Percentiles rank a stretch among this genome's conserved stretches.
Evolutionary conservation across 1,140 invertebrate species (phyloP).

Genomic region (Ditylenchus dipsaci): DNA sequence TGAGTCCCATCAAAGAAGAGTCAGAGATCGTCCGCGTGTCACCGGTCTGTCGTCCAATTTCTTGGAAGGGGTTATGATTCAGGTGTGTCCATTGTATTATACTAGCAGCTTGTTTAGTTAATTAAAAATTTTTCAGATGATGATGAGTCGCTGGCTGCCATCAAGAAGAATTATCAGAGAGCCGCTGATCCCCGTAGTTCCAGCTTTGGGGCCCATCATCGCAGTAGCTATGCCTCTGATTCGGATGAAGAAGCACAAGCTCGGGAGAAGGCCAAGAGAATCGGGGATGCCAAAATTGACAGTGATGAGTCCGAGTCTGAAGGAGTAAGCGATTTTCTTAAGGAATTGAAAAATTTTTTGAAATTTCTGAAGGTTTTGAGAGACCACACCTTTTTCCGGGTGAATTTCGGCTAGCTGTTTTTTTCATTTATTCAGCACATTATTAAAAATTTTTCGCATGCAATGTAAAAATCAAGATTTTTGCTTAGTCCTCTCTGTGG

Average conservation of each 20-base stretch:
- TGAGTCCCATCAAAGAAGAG: slow-evolving; percentile 41
- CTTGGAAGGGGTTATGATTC: slow-evolving; percentile 42
- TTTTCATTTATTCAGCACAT: too few species aligned
- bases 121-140: slow-evolving; percentile 12
- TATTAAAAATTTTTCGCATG: too few species aligned
- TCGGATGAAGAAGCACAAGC: slow-evolving; percentile 24
- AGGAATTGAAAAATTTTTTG: too few species aligned
- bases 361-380: too few species aligned
- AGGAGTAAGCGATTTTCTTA: neutral
- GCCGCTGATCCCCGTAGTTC: slow-evolving; percentile 13
- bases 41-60: slow-evolving; percentile 36
- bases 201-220: too few species aligned
- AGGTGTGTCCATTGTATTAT: slow-evolving; percentile 12
- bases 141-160: slow-evolving; percentile 37
- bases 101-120: neutral
- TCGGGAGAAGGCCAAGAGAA: slow-evolving; percentile 5
- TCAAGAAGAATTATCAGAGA: slow-evolving; percentile 35
- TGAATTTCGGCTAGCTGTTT: too few species aligned
- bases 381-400: too few species aligned
- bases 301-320: slow-evolving; percentile 25
- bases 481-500: too few species aligned
- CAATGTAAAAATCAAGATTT: too few species aligned
- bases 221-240: slow-evolving; percentile 5
- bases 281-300: slow-evolving; percentile 37
- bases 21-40: slow-evolving; percentile 31